A percentile compares a stretch with the other conserved stretches of the same genome.
Conservation (phyloP, 1,140 invertebrate species). For the Drosophila chauvacae region DNA sequence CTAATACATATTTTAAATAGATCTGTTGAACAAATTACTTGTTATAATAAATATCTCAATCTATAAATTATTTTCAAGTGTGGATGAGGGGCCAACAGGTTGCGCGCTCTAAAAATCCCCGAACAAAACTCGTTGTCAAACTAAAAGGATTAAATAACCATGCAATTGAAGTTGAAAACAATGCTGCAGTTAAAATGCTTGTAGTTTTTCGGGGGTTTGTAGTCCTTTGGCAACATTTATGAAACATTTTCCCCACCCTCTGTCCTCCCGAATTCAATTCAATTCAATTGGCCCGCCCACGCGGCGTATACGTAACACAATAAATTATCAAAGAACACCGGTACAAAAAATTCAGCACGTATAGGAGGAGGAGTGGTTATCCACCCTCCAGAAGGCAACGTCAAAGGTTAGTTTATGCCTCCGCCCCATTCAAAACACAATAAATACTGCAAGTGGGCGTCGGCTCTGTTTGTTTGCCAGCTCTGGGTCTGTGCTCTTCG, state of each 20-base stretch:
- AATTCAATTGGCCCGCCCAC: slow-evolving; percentile 59
- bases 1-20: neutral
- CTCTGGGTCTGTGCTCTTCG: slow-evolving; percentile 29
- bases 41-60: fast-evolving
- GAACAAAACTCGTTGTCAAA: slow-evolving; percentile 27
- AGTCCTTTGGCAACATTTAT: slow-evolving; percentile 41
- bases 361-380: neutral
- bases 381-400: slow-evolving; percentile 19
- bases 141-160: slow-evolving; percentile 45
- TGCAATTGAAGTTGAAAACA: slow-evolving; percentile 58
- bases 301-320: slow-evolving; percentile 66
- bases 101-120: slow-evolving; percentile 50
- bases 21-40: neutral
- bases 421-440: slow-evolving; percentile 54
- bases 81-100: slow-evolving; percentile 50
- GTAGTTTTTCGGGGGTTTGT: slow-evolving; percentile 18
- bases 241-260: slow-evolving; percentile 23
- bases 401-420: slow-evolving; percentile 68
- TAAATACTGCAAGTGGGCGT: slow-evolving; percentile 72
- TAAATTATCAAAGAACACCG: slow-evolving; percentile 63
- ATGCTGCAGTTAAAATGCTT: slow-evolving; percentile 24
- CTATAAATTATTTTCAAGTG: neutral
- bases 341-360: slow-evolving; percentile 24
- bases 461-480: slow-evolving; percentile 37
- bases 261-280: slow-evolving; percentile 25